Evolutionary conservation across 2,888 invertebrate genomes (phyloP).

Genomic region (Heteromyza rotundicornis): DNA sequence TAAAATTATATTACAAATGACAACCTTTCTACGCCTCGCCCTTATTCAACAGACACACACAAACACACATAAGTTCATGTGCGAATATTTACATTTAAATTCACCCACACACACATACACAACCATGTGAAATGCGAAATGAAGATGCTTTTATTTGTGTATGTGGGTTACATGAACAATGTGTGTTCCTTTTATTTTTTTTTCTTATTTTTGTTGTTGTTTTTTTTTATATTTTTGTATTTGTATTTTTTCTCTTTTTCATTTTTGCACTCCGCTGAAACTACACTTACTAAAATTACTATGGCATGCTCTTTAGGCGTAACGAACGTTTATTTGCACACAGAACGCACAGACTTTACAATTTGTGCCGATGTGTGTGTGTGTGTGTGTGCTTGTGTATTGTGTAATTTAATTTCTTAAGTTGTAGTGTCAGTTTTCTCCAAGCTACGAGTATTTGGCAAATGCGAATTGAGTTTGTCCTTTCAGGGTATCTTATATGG

Average conservation of each 20-base stretch:
- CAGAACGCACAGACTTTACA: too few species aligned
- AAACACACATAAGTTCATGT: not conserved
- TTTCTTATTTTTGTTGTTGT: not conserved
- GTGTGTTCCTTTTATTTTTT: not conserved
- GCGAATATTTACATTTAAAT: not conserved
- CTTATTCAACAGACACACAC: not conserved
- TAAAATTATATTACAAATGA: not conserved
- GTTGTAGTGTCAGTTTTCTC: too few species aligned
- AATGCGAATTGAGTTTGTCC: too few species aligned
- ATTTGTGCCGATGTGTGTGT: too few species aligned
- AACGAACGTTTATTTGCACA: not conserved
- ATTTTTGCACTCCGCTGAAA: not conserved
- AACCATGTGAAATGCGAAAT: not conserved
- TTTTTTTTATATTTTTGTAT: not conserved
- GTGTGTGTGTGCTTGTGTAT: too few species aligned
- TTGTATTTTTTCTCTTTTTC: not conserved
- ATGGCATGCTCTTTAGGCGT: not conserved
- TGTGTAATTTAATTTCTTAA: too few species aligned
- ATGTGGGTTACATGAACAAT: too few species aligned
- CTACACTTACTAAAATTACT: not conserved
- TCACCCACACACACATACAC: not conserved
- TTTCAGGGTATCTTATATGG: too few species aligned
- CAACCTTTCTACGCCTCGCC: not conserved
- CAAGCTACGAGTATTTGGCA: too few species aligned
- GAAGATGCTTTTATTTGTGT: not conserved